A percentile compares a stretch with the other conserved stretches of the same genome.
These are phyloP conservation scores for Brachycybe producta DNA, from an alignment of 2,888 invertebrate species.

Conservation along the genomic window DNA sequence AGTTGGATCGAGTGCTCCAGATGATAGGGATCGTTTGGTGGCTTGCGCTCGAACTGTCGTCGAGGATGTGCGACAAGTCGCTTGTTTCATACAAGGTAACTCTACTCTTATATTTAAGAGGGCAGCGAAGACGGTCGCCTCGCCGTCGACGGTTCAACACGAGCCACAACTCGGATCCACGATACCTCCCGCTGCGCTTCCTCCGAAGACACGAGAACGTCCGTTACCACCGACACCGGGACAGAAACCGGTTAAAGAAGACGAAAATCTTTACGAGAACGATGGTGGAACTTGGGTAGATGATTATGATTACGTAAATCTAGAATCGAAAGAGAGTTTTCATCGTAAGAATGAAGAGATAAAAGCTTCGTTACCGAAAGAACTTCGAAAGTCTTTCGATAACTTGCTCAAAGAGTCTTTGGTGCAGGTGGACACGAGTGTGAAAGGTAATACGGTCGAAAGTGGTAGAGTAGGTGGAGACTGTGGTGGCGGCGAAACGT, in stretches of 20 bases:
- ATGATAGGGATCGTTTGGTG: constrained; percentile 76
- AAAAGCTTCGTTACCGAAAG: constrained; percentile 55
- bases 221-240: constrained; percentile 33
- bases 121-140: constrained; percentile 1
- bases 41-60: constrained; percentile 73
- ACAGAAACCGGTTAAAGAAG: constrained; percentile 26
- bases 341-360: constrained; percentile 59
- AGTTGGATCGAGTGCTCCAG: constrained; percentile 33
- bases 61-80: constrained; percentile 75
- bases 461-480: neutral
- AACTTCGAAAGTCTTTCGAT: constrained; percentile 58
- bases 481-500: constrained; percentile 26
- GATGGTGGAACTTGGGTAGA: constrained; percentile 48
- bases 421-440: constrained; percentile 24
- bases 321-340: constrained; percentile 56
- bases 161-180: neutral
- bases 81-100: constrained; percentile 64
- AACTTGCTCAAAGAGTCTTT: constrained; percentile 57
- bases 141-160: neutral
- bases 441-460: too few species aligned
- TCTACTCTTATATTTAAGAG: constrained; percentile 38
- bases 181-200: constrained; percentile 2
- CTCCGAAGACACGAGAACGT: constrained; percentile 47
- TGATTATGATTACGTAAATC: constrained; percentile 81
- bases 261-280: constrained; percentile 25